Base-by-base conservation (phyloP, 1,140 invertebrate genomes). In the Paracyclopina nana region DNA sequence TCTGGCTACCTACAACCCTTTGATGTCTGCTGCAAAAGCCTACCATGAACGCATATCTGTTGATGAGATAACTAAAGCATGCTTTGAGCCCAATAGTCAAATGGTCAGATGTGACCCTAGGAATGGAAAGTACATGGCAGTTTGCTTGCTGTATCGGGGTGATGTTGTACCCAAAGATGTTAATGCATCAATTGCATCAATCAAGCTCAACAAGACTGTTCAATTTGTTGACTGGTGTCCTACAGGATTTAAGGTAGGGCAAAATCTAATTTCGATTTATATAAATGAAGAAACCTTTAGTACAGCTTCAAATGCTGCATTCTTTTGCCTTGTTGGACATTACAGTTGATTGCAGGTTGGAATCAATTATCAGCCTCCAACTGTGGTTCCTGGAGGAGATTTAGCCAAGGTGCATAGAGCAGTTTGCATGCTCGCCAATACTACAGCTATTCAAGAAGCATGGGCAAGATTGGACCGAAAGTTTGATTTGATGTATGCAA, bases 321-420 rank as follows among this genome's bases (percentile, higher is more conserved):
- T n/a, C n/a, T n/a, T n/a, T n/a, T n/a, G n/a, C n/a, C n/a, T n/a
- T n/a, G n/a, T n/a, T n/a, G n/a, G n/a, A n/a, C n/a, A n/a, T n/a
- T n/a, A n/a, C n/a, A n/a, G n/a, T n/a, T n/a, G n/a, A n/a, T n/a
- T n/a, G n/a, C n/a, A n/a, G n/a, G 54, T 57, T 41, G 61, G 65
- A 53, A 69, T 79, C 52, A 83, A 83, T 70, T 81, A 85, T 63
- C 81, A 86, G 62, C 81, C 81, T 30, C 80, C 80, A 12, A 82
- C 79, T 55, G 79, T 80, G 24, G 80, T 85, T 43, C 79, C 81
- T 31, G 79, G 79, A n/a, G 80, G 80, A 41, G 82, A 84, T 66
- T 63, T 84, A 54, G 77, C 77, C 46, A 82, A 82, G 63, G 80
- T 83, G 3, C 78, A 81, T 61, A 70, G 80, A 54, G 81, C 82